A percentile compares a stretch with the other conserved stretches of the same genome.
Conservation (phyloP, 2,888 invertebrate species). For the Eupithecia tripunctaria region DNA sequence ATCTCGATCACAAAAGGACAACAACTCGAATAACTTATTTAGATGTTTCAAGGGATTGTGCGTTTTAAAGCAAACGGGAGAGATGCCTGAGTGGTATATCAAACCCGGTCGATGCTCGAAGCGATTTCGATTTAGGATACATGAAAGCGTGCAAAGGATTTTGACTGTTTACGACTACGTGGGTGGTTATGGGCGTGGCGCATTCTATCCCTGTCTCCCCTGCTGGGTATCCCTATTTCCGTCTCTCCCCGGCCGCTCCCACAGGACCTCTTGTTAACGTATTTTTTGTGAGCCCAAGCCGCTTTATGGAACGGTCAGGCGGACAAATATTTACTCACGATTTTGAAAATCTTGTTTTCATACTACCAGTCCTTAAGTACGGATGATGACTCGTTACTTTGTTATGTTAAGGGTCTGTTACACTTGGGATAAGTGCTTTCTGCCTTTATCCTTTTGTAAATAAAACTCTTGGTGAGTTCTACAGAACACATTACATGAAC, state of each 20-base stretch:
- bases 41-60: slow-evolving; percentile 60
- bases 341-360: slow-evolving; percentile 81
- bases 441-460: slow-evolving; percentile 19
- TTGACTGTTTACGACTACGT: slow-evolving; percentile 84
- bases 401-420: slow-evolving; percentile 46
- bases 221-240: slow-evolving; percentile 49
- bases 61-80: slow-evolving; percentile 55
- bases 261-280: slow-evolving; percentile 83
- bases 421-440: slow-evolving; percentile 43
- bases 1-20: slow-evolving; percentile 81
- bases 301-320: slow-evolving; percentile 79
- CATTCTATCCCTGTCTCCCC: slow-evolving; percentile 60
- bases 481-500: background rate
- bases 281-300: slow-evolving; percentile 79
- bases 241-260: slow-evolving; percentile 79
- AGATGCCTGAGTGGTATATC: slow-evolving; percentile 60
- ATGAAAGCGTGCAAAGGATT: slow-evolving; percentile 84
- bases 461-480: slow-evolving; percentile 7
- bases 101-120: slow-evolving; percentile 66
- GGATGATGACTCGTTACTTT: slow-evolving; percentile 67
- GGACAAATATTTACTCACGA: slow-evolving; percentile 84
- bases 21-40: slow-evolving; percentile 81
- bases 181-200: slow-evolving; percentile 84
- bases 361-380: slow-evolving; percentile 68
- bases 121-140: slow-evolving; percentile 84